Base-by-base conservation (phyloP, 2,888 invertebrate species). In the Aphrophora alni region DNA sequence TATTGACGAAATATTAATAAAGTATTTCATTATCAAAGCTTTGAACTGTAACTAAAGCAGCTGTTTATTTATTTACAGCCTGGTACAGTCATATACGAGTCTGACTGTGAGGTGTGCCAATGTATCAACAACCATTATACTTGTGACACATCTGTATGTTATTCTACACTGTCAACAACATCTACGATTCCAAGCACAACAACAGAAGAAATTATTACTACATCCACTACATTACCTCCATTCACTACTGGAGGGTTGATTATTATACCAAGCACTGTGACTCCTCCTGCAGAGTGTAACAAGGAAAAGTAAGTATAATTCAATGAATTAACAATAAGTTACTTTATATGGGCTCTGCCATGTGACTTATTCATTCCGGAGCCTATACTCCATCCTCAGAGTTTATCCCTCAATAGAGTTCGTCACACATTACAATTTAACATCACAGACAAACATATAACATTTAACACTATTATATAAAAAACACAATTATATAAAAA, bases 101-200 rank as follows among this genome's bases (percentile, higher is more conserved):
- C 89, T 0, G 92, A 91, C 0, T 95, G 95, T 86, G 91, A 92
- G 85, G 90, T 92, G 17, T 97, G 97, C 86, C 96, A 96, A 85
- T 97, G 97, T 85, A 89, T 95, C 8, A 91, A 94, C 86, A 96
- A 97, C 88, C 90, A 90, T 26, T 92, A 94, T 81, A 91, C 92
- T 72, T 97, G 97, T 86, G 92, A 93, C 86, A 88, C 90, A 33
- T 89, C 89, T 10, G 83, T 88, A 0, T 93, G 93, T 84, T 85
- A 38, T 0, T 84, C 84, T 71, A 78, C 82, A 10, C 74, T 82
- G 17, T 33, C 81, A 28, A 21, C 75, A n/a, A 25, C 78, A 4
- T 78, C 69, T 8, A 75, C 77, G 17, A 78, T 80, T 8, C 83
- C 83, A 27, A 79, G 81, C 14, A 81, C 82, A 70, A 27, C 80